Conservation (phyloP, 2,888 invertebrate genomes). For the Choreutis nemorana region DNA sequence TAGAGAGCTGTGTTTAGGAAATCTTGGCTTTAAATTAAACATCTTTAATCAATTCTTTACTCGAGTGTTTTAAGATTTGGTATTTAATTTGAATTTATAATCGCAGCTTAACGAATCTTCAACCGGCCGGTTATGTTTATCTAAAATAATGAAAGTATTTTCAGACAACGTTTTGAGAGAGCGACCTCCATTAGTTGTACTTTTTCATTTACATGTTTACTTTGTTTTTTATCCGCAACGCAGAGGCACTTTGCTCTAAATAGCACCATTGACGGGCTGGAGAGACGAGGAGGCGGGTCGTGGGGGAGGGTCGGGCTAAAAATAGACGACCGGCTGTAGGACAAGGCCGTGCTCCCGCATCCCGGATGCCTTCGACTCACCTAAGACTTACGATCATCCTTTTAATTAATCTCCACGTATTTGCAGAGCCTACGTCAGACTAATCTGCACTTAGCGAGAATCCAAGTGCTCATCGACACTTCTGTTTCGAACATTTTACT, state of each 20-base stretch:
- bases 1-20: too few relatives aligned
- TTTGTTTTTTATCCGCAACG: constrained; percentile 15
- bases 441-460: constrained; percentile 30
- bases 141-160: too few relatives aligned
- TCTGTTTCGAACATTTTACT: too few relatives aligned
- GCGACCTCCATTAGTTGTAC: too few relatives aligned
- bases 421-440: constrained; percentile 31
- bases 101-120: too few relatives aligned
- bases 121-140: too few relatives aligned
- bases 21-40: too few relatives aligned
- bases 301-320: constrained; percentile 35
- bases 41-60: too few relatives aligned
- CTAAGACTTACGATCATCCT: constrained; percentile 43
- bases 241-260: constrained; percentile 33
- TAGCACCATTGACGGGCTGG: constrained; percentile 44
- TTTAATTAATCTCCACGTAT: constrained; percentile 45
- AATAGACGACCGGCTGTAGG: constrained; percentile 53
- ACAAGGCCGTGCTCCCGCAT: constrained; percentile 46
- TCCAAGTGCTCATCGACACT: constrained; percentile 23
- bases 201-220: too few relatives aligned
- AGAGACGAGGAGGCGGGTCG: constrained; percentile 19
- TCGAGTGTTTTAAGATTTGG: too few relatives aligned
- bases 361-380: constrained; percentile 32
- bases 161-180: too few relatives aligned
- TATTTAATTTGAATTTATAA: too few relatives aligned